These are phyloP conservation scores for Leucoraja ocellata DNA, from an alignment of 2,797 vertebrate genomes.

Conservation along the genomic window DNA sequence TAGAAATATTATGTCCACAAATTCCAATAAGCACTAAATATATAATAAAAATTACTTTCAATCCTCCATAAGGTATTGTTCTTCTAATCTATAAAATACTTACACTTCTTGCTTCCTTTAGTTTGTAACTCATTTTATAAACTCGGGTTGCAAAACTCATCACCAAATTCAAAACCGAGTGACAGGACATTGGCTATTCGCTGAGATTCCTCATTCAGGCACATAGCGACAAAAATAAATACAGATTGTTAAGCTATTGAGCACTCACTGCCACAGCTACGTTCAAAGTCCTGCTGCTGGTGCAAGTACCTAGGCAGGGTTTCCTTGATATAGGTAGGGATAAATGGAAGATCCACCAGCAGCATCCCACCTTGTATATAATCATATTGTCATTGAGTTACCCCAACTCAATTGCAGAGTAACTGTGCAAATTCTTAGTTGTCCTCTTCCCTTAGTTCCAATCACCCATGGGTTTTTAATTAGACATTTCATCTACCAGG, in stretches of 20 bases:
- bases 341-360: not conserved
- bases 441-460: no score
- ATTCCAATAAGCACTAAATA: constrained; percentile 4
- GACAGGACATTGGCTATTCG: not conserved
- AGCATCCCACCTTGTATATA: no score
- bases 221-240: no score
- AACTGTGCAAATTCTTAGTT: no score
- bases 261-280: no score
- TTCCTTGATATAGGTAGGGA: not conserved
- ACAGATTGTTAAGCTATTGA: no score
- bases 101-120: not conserved
- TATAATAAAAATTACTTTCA: constrained; percentile 12
- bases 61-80: not conserved
- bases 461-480: not conserved
- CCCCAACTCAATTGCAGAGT: no score
- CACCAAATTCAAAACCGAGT: not conserved
- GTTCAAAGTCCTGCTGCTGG: not conserved
- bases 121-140: not conserved
- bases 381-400: no score
- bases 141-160: not conserved
- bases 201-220: not conserved
- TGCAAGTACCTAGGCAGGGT: not conserved
- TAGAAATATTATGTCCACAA: constrained; percentile 15
- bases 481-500: no score
- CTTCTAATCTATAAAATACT: no score